Evolutionary conservation across 1,140 invertebrate genomes (phyloP).

Genomic region (Gonatopus flavifemur): DNA sequence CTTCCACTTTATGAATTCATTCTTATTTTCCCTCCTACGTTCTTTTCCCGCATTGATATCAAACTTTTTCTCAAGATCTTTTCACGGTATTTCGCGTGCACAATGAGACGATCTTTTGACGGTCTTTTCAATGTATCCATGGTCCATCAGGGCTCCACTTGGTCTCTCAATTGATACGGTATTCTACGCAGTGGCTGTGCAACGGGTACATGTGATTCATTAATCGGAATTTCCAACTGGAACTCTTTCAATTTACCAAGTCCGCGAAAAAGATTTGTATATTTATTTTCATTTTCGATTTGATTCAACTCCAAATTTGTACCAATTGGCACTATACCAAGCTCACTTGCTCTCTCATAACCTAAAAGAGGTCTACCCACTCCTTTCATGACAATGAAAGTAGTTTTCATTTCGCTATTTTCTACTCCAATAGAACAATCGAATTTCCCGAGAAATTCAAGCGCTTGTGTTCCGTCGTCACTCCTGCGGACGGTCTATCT

Average conservation of each 20-base stretch:
- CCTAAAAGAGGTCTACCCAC: conserved; percentile 1
- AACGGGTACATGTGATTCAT: conserved; percentile 24
- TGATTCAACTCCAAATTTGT: conserved; percentile 2
- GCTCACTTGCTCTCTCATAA: conserved; percentile 4
- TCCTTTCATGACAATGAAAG: conserved; percentile 9
- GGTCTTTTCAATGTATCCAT: too few relatives aligned
- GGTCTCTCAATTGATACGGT: conserved; percentile 23
- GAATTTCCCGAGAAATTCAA: background rate
- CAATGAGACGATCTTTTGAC: too few relatives aligned
- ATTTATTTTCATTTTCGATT: conserved; percentile 4
- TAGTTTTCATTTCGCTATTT: background rate
- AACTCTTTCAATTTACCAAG: conserved; percentile 32
- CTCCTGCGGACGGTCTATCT: too few relatives aligned
- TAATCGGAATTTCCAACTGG: conserved; percentile 29
- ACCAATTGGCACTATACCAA: conserved; percentile 8
- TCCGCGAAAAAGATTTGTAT: too few relatives aligned
- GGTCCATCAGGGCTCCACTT: too few relatives aligned
- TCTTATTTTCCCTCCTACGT: too few relatives aligned
- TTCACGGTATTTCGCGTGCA: too few relatives aligned
- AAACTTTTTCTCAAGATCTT: too few relatives aligned
- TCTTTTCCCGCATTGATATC: too few relatives aligned
- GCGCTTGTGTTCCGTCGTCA: too few relatives aligned
- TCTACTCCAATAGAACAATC: background rate
- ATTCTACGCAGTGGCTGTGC: conserved; percentile 26
- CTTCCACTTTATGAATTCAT: too few relatives aligned